Base-by-base conservation (phyloP, 2,113 vertebrate genomes). In the Halcyon malimbica region DNA sequence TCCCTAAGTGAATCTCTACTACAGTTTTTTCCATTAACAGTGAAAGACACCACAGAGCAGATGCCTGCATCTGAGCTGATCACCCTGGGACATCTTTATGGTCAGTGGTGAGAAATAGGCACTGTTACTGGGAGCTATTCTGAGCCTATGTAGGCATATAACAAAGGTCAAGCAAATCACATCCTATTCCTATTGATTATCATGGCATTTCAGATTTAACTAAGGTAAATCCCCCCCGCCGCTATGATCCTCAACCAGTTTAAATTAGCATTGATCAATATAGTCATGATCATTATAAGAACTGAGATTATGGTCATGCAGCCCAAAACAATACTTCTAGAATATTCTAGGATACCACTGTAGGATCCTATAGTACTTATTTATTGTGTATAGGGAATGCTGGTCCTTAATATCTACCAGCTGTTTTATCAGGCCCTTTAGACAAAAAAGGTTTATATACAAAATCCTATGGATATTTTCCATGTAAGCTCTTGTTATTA, bases 401-500 rank as follows among this genome's bases (percentile, higher is more conserved):
- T 85, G 69, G 48, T 87, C 37, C 67, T 80, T 97, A 96, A 96
- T 94, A 93, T 83, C 53, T 89, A 96, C 83, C 95, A 97, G 87
- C 92, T 97, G 96, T 93, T 96, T 94, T 89, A 87, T 91, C 92
- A 87, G 59, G 18, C 37, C 69, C 37, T 85, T 97, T 89, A 95
- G 74, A 94, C 60, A 81, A 78, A 73, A 91, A 35, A 33, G 53
- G 51, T 88, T 89, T 95, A 89, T 91, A 83, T 46, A 90, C 62
- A 91, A 95, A 96, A 96, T 96, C 91, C 94, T 82, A 59, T 89
- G 91, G 93, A 79, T 94, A 95, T 94, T 96, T 95, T 77, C 70
- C 46, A 64, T 76, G 67, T 94, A 94, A 94, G 91, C 94, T 91
- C 83, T 89, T 94, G 37, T 95, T 96, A 96, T 94, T 96, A 96